phyloP scores from a whole-genome alignment of 2,113 vertebrate species.

The Pachycephala philippinensis region DNA sequence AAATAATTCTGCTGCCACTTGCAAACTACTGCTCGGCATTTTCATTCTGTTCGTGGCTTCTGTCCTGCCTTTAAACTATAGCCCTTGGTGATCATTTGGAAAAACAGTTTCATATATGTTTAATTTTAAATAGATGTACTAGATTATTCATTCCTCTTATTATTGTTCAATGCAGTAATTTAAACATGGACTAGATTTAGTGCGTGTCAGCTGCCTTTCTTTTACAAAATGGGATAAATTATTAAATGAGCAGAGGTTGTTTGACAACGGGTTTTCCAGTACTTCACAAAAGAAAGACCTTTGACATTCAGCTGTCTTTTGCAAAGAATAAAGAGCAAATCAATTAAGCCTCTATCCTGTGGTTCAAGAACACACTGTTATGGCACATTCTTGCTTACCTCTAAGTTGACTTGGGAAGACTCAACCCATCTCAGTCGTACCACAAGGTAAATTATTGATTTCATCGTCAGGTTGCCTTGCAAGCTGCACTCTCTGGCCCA shows the following conservation, averaged over 20 bases:
- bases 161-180: slow-evolving; percentile 75
- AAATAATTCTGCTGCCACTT: slow-evolving; percentile 78
- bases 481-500: not conserved
- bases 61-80: slow-evolving; percentile 73
- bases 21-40: slow-evolving; percentile 70
- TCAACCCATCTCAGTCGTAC: not conserved
- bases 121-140: slow-evolving; percentile 77
- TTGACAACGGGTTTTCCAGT: slow-evolving; percentile 78
- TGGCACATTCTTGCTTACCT: slow-evolving; percentile 56
- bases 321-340: slow-evolving; percentile 78
- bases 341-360: slow-evolving; percentile 71
- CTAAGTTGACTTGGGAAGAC: slow-evolving; percentile 51
- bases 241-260: slow-evolving; percentile 79
- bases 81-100: slow-evolving; percentile 76
- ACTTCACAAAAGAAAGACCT: slow-evolving; percentile 78
- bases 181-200: slow-evolving; percentile 76
- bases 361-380: slow-evolving; percentile 54
- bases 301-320: slow-evolving; percentile 78
- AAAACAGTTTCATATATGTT: slow-evolving; percentile 80
- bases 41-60: slow-evolving; percentile 68
- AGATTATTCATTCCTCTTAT: slow-evolving; percentile 77
- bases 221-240: slow-evolving; percentile 80
- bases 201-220: slow-evolving; percentile 72
- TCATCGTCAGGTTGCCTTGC: not conserved
- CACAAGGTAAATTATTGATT: slow-evolving; percentile 7